Evolutionary conservation across 1,140 invertebrate species (phyloP).

Genomic region (Ericerus pela): DNA sequence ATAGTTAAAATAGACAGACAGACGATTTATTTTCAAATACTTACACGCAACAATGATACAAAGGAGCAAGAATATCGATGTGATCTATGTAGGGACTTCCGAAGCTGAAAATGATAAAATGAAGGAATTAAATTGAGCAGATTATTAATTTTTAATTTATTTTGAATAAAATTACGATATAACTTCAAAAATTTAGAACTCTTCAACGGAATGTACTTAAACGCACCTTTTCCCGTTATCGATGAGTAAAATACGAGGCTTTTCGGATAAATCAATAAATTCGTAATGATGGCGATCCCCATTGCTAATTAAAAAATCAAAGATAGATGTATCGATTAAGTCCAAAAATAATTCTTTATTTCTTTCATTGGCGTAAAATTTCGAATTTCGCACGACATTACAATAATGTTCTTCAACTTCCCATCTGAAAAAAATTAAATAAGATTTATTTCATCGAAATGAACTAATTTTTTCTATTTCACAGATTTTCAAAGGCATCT

Average conservation of each 20-base stretch:
- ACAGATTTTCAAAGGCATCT: neutral
- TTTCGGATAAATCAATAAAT: constrained; percentile 37
- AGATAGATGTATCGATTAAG: constrained; percentile 71
- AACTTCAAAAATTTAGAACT: neutral
- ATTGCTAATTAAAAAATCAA: constrained; percentile 90
- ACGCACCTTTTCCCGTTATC: constrained; percentile 79
- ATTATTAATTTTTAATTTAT: neutral
- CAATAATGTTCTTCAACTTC: constrained; percentile 65
- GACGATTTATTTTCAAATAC: constrained; percentile 1
- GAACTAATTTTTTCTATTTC: neutral
- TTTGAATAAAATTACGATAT: neutral
- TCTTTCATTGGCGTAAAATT: constrained; percentile 29
- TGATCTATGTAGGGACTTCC: constrained; percentile 72
- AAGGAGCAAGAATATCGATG: constrained; percentile 68
- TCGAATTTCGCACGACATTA: constrained; percentile 38
- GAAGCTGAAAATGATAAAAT: constrained; percentile 36
- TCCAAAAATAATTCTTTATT: constrained; percentile 48
- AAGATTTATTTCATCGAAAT: constrained; percentile 4
- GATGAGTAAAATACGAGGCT: constrained; percentile 60
- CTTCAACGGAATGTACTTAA: neutral
- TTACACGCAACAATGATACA: constrained; percentile 83
- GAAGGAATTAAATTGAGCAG: neutral
- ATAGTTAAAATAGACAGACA: neutral
- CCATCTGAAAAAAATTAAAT: constrained; percentile 40
- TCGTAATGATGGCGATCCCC: constrained; percentile 89